Percentiles rank a stretch among this genome's conserved stretches.
Conservation (phyloP, 2,888 invertebrate species). For the Hipparchia semele region DNA sequence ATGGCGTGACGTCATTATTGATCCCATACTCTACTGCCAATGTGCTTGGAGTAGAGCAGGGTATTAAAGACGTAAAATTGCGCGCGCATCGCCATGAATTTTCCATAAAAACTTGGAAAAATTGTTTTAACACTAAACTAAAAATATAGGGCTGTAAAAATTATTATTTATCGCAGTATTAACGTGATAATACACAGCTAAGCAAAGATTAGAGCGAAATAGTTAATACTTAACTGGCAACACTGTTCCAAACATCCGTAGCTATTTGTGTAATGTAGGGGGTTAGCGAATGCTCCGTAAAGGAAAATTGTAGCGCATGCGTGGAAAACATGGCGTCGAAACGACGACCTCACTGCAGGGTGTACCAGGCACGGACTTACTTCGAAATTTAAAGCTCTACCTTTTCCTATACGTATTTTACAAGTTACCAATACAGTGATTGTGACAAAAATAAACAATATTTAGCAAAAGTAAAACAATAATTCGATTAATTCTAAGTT, state of each 20-base stretch:
- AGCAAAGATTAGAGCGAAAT: neutral
- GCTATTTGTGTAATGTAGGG: conserved; percentile 39
- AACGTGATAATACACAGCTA: neutral
- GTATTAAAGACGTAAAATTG: conserved; percentile 49
- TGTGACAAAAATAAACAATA: neutral
- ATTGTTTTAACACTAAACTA: neutral
- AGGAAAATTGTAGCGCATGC: conserved; percentile 70
- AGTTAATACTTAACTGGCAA: conserved; percentile 36
- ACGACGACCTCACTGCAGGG: conserved; percentile 70
- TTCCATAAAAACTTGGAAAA: neutral
- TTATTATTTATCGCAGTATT: neutral
- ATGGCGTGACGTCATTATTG: conserved; percentile 78
- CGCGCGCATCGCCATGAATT: conserved; percentile 50
- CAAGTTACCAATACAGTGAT: neutral
- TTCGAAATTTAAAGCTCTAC: neutral
- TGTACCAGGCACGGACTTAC: conserved; percentile 60
- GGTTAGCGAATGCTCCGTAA: conserved; percentile 70
- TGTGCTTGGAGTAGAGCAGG: conserved; percentile 52
- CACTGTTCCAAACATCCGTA: conserved; percentile 35
- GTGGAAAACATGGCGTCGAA: conserved; percentile 74
- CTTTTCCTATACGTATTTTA: conserved; percentile 3
- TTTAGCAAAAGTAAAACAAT: neutral
- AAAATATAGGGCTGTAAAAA: conserved; percentile 4
- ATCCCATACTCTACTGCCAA: conserved; percentile 58
- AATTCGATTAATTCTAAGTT: neutral